These are phyloP conservation scores for Bemisia tabaci DNA, from an alignment of 1,140 invertebrate genomes.

Conservation along the genomic window DNA sequence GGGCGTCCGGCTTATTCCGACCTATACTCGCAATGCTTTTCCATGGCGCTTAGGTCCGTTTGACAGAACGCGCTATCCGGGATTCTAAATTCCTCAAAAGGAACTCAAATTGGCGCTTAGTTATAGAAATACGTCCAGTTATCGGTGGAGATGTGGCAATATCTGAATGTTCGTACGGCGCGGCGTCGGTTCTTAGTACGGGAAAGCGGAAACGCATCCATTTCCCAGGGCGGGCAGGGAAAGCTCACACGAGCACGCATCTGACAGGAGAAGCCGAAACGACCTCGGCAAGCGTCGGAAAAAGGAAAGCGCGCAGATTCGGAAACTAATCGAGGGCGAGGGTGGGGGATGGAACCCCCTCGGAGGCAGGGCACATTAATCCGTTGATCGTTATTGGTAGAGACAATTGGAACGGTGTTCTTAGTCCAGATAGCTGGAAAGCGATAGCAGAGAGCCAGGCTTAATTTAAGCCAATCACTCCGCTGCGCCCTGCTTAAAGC, in stretches of 20 bases:
- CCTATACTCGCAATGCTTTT: too few species aligned
- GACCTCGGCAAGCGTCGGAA: background rate
- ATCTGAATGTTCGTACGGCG: too few species aligned
- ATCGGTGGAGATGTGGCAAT: too few species aligned
- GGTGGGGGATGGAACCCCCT: background rate
- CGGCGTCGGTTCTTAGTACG: too few species aligned
- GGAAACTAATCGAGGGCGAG: background rate
- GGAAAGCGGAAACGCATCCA: too few species aligned
- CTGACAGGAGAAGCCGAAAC: background rate
- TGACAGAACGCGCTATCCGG: too few species aligned
- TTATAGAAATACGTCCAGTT: too few species aligned
- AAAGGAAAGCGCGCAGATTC: background rate
- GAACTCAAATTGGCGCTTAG: too few species aligned
- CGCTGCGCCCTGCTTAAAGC: background rate
- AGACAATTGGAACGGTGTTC: background rate
- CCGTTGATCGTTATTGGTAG: background rate
- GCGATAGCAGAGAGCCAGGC: background rate
- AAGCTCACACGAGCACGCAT: background rate
- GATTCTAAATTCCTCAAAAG: too few species aligned
- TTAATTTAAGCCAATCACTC: background rate
- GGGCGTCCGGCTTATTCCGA: too few species aligned
- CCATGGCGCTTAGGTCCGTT: too few species aligned
- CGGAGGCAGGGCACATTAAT: background rate
- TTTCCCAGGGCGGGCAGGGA: background rate
- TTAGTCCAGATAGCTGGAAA: background rate